A percentile compares a stretch with the other conserved stretches of the same genome.
These are phyloP conservation scores for Pandemis heparana DNA, from an alignment of 2,888 invertebrate species.

Conservation along the genomic window DNA sequence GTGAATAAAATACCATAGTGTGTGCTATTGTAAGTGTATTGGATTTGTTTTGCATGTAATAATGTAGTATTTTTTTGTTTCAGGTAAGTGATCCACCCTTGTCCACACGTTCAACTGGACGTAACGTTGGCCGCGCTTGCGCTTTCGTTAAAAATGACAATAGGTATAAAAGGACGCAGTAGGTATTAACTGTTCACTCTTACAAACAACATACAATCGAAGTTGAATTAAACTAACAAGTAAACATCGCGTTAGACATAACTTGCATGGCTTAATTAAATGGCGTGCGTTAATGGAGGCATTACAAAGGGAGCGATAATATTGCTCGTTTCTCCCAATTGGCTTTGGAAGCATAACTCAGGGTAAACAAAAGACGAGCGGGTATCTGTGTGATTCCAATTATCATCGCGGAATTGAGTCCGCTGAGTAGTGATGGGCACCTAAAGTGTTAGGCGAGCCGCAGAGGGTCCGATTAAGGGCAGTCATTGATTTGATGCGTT, in stretches of 20 bases:
- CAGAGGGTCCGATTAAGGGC: not conserved
- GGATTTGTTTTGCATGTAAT: too few relatives aligned
- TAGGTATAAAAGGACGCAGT: too few relatives aligned
- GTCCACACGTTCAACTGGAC: too few relatives aligned
- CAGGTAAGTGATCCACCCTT: too few relatives aligned
- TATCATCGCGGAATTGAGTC: conserved; percentile 72
- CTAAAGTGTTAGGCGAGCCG: conserved; percentile 13
- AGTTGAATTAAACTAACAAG: not conserved
- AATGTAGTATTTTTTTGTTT: too few relatives aligned
- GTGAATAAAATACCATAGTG: too few relatives aligned
- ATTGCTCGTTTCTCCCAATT: conserved; percentile 65
- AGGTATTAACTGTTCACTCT: too few relatives aligned
- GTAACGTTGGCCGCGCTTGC: too few relatives aligned
- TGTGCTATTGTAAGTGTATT: too few relatives aligned
- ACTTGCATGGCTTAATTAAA: conserved; percentile 33
- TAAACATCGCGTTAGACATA: conserved; percentile 10
- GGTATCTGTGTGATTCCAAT: conserved; percentile 74
- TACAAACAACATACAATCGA: not conserved
- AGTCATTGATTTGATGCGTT: not conserved
- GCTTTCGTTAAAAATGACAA: too few relatives aligned
- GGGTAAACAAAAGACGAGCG: conserved; percentile 71
- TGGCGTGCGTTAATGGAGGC: conserved; percentile 29
- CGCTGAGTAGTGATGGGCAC: conserved; percentile 19
- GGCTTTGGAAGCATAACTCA: conserved; percentile 72
- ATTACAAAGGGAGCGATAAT: conserved; percentile 35